A percentile compares a stretch with the other conserved stretches of the same genome.
Conservation (phyloP, 2,113 vertebrate species). For the Rhodinocichla rosea region DNA sequence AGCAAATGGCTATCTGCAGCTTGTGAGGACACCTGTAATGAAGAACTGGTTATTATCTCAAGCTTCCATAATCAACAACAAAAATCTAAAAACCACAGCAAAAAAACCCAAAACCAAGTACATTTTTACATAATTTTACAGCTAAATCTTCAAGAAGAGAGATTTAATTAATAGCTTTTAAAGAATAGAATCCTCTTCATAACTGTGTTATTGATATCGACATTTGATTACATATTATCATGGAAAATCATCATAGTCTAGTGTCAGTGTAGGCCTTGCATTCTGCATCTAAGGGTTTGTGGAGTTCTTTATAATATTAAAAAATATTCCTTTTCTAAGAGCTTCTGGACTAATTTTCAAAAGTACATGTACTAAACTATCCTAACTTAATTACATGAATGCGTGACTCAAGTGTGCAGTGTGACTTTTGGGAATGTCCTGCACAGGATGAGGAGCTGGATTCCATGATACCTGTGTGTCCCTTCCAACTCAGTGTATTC, state of each 20-base stretch:
- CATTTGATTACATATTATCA: neutral
- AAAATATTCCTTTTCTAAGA: neutral
- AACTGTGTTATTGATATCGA: neutral
- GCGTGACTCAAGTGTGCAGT: neutral
- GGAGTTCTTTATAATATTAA: neutral
- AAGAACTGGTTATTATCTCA: constrained; percentile 7
- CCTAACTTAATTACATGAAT: neutral
- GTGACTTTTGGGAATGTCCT: neutral
- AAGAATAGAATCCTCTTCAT: neutral
- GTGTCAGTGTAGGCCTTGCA: neutral
- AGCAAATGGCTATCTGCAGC: neutral
- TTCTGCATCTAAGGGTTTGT: neutral
- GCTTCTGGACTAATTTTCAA: neutral
- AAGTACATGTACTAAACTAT: neutral
- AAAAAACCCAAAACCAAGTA: neutral
- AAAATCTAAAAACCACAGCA: neutral
- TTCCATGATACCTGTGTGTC: neutral
- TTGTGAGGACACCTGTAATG: neutral
- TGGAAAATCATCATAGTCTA: neutral
- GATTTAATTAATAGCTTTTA: neutral
- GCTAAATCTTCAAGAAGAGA: neutral
- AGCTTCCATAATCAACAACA: neutral
- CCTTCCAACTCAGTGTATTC: neutral
- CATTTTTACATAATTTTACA: neutral
- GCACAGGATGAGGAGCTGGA: neutral